These are phyloP conservation scores for Zygaena filipendulae DNA, from an alignment of 2,888 invertebrate species.

Conservation along the genomic window DNA sequence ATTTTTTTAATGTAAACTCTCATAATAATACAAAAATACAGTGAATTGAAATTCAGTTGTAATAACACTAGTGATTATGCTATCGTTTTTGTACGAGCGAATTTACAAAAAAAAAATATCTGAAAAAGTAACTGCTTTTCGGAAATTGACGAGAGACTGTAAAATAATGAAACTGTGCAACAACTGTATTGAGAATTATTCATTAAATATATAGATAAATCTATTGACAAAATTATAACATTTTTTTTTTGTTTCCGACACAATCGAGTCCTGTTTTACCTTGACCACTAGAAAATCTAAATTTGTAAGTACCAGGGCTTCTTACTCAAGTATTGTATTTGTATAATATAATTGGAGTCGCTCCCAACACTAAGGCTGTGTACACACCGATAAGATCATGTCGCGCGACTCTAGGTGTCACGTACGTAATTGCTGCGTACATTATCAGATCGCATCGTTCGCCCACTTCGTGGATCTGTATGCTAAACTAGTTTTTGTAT, in stretches of 20 bases:
- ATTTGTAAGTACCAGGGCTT: too few species aligned
- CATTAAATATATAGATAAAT: slow-evolving; percentile 69
- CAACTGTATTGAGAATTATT: slow-evolving; percentile 65
- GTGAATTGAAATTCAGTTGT: slow-evolving; percentile 45
- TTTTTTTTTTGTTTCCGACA: slow-evolving; percentile 45
- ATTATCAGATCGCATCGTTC: slow-evolving; percentile 44
- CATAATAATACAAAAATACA: slow-evolving; percentile 16
- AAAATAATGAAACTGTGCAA: slow-evolving; percentile 46
- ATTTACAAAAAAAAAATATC: too few species aligned
- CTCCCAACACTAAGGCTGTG: slow-evolving; percentile 33
- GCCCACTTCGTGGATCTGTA: slow-evolving; percentile 47
- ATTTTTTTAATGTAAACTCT: too few species aligned
- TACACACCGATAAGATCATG: slow-evolving; percentile 31
- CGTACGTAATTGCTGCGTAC: slow-evolving; percentile 55
- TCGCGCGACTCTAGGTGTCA: slow-evolving; percentile 40
- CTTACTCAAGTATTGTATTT: too few species aligned
- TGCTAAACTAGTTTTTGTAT: slow-evolving; percentile 53
- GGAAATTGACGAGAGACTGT: slow-evolving; percentile 45
- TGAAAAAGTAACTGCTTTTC: slow-evolving; percentile 33
- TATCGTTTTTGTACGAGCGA: too few species aligned
- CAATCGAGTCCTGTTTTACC: too few species aligned
- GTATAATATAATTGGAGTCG: slow-evolving; percentile 42
- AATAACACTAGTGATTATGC: too few species aligned
- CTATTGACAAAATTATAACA: slow-evolving; percentile 55
- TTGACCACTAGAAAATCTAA: too few species aligned